Conservation (phyloP, 2,113 vertebrate species). For the Prunella himalayana region DNA sequence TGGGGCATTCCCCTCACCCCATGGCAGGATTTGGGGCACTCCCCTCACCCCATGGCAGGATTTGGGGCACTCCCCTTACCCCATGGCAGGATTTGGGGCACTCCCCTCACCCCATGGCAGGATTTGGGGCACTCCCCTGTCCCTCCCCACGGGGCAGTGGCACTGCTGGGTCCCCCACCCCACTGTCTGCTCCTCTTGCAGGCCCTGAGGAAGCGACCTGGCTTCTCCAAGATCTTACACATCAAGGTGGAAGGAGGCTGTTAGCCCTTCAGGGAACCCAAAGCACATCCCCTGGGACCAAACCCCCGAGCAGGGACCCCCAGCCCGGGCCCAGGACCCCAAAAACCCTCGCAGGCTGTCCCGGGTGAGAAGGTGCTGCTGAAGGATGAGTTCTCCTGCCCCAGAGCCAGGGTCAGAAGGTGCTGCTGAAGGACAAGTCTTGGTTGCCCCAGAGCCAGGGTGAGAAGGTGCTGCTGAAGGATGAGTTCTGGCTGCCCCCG, state of each 20-base stretch:
- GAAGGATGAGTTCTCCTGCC: no score
- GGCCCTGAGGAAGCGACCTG: conserved; percentile 93
- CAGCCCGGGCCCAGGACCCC: background rate
- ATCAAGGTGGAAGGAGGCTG: conserved; percentile 94
- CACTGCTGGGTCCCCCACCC: background rate
- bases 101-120: background rate
- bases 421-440: background rate
- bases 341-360: background rate
- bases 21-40: no score
- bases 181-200: conserved; percentile 25
- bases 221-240: conserved; percentile 98
- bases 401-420: no score
- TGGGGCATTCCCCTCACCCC: no score
- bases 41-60: no score
- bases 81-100: no score
- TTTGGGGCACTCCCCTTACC: no score
- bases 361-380: background rate
- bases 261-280: conserved; percentile 77
- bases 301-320: background rate
- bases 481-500: background rate
- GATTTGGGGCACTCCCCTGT: fast-evolving
- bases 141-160: fast-evolving
- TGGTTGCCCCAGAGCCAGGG: background rate
- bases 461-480: no score
- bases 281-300: background rate